Evolutionary conservation across 2,113 vertebrate genomes (phyloP), one percentile per base, ranked within the genome.

Genomic region (Numenius arquata): DNA sequence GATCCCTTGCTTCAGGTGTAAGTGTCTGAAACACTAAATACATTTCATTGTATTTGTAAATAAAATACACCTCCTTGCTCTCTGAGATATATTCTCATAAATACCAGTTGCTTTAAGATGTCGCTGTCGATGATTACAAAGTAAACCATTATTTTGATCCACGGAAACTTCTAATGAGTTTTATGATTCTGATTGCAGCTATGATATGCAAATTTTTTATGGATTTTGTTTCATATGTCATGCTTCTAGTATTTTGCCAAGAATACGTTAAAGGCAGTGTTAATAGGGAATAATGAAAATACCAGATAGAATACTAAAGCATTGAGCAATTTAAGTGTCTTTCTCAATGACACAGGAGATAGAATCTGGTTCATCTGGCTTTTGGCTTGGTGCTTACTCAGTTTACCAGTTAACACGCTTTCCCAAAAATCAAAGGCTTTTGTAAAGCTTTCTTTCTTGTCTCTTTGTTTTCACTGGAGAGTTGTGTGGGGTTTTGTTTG

Each of bases 1-100:
- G 99, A 52, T 96, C 99, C 38, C 32, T 99, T 94, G 6, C 34
- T 41, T 0, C 40, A 19, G 96, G 95, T 94, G 99, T 99, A 97
- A 97, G 96, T 97, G 45, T 93, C 56, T 62, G 76, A 84, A 92
- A 72, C 14, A 5, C 43, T 65, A 73, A 8, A 26, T 23, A 21
- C 5, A 0, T 40, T 87, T 89, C 22, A 17, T 25, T 50, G 5
- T 56, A 30, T 52, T 68, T 2, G 0, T 40, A 23, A 34, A 6
- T 72, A 25, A 27, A 71, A 50, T n/a, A 22, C 6, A 45, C 3
- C 16, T 29, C 43, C 38, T 82, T 17, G 4, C 36, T 53, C 34
- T 63, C 48, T 48, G 68, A 78, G 61, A 8, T 17, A 2, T 17
- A 7, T 27, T 68, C 43, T 83, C 11, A 19, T 2, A 53, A 62